phyloP scores from a whole-genome alignment of 2,113 vertebrate species.

The Hippoglossus stenolepis region DNA sequence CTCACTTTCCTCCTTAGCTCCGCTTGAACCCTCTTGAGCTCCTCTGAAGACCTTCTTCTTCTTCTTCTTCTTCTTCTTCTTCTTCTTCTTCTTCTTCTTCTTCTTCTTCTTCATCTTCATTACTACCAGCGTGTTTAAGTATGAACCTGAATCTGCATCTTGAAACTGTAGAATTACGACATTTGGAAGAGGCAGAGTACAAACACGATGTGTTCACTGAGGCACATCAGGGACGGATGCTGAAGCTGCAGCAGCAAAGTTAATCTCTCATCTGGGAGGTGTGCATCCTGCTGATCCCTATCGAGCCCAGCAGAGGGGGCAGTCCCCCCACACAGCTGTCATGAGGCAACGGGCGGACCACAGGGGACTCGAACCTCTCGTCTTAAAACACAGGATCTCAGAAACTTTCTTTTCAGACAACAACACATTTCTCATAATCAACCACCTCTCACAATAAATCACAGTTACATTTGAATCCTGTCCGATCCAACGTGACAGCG shows the following conservation, averaged over 20 bases:
- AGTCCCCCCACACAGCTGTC: conserved; percentile 51
- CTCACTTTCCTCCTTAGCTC: not conserved
- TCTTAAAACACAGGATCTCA: too few relatives aligned
- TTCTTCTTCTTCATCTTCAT: not conserved
- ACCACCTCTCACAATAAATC: too few relatives aligned
- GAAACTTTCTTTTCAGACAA: too few relatives aligned
- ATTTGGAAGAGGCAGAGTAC: not conserved
- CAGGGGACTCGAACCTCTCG: not conserved
- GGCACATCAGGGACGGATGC: not conserved
- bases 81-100: not conserved
- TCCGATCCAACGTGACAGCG: too few relatives aligned
- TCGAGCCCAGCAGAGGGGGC: conserved; percentile 74
- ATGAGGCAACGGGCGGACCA: not conserved
- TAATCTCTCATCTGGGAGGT: conserved; percentile 1
- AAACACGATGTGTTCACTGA: not conserved
- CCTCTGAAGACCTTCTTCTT: not conserved
- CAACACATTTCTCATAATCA: too few relatives aligned
- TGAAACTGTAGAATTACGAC: too few relatives aligned
- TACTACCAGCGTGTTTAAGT: too few relatives aligned
- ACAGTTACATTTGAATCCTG: too few relatives aligned
- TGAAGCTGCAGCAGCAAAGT: not conserved
- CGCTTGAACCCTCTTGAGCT: not conserved
- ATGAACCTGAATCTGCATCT: too few relatives aligned
- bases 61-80: not conserved
- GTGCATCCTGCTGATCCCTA: conserved; percentile 32